These are phyloP conservation scores for Monochamus alternatus DNA, from an alignment of 2,888 invertebrate species.

Conservation along the genomic window DNA sequence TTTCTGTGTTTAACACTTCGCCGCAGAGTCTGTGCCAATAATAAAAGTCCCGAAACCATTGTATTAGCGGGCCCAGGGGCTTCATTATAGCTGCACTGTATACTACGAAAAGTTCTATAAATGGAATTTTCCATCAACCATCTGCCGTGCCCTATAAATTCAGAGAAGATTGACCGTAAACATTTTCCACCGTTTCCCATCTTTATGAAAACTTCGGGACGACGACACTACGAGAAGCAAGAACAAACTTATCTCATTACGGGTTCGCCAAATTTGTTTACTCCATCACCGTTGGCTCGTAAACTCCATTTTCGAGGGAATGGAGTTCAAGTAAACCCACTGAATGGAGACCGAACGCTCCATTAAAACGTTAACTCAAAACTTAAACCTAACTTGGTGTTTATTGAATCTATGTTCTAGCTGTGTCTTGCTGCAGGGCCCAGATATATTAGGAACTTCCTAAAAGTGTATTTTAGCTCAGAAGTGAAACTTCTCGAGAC, in stretches of 20 bases:
- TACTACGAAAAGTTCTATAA: no score
- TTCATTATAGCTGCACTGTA: no score
- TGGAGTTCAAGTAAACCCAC: constrained; percentile 33
- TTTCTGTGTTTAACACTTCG: no score
- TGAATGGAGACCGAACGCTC: constrained; percentile 26
- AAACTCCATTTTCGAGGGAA: constrained; percentile 59
- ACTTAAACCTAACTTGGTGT: constrained; percentile 17
- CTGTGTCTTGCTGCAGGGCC: background rate
- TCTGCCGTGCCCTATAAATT: no score
- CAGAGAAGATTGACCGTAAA: background rate
- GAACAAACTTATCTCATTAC: constrained; percentile 65
- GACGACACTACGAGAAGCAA: constrained; percentile 57
- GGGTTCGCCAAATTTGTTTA: constrained; percentile 62
- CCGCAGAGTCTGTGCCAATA: no score
- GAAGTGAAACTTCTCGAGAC: background rate
- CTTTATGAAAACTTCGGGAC: constrained; percentile 58
- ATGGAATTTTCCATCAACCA: no score
- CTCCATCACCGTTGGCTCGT: constrained; percentile 54
- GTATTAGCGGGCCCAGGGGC: no score
- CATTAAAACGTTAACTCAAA: constrained; percentile 45
- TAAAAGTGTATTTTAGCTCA: background rate
- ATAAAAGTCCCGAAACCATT: no score
- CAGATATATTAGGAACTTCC: background rate
- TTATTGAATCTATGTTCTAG: constrained; percentile 11
- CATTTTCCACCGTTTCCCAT: constrained; percentile 21